Percentiles rank a stretch among this genome's conserved stretches.
These are phyloP conservation scores for Tolmerus cingulatus DNA, from an alignment of 2,888 invertebrate genomes.

Conservation along the genomic window DNA sequence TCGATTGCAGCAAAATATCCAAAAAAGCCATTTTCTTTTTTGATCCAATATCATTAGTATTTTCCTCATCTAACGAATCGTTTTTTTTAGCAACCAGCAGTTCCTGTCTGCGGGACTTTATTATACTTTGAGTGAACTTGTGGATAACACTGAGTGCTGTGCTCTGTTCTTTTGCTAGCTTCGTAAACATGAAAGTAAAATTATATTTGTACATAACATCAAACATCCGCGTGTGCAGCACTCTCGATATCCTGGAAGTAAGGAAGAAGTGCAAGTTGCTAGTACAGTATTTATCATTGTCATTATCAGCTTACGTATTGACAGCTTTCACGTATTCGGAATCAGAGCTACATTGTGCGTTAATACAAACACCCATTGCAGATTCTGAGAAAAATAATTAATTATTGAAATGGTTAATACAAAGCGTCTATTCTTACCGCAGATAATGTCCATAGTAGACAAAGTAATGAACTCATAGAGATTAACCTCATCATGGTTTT, in stretches of 20 bases:
- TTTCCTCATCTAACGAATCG: conserved; percentile 43
- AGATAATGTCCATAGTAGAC: conserved; percentile 33
- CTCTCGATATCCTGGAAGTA: conserved; percentile 52
- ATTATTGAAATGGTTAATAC: background rate
- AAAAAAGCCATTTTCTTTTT: conserved; percentile 73
- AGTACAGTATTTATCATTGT: conserved; percentile 52
- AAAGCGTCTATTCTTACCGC: conserved; percentile 20
- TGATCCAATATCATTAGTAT: conserved; percentile 62
- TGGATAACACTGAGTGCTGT: conserved; percentile 65
- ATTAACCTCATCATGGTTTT: conserved; percentile 63
- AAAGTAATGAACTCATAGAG: background rate
- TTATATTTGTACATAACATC: conserved; percentile 59
- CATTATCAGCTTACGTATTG: conserved; percentile 67
- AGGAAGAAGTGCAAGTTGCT: background rate
- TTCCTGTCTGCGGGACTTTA: conserved; percentile 63
- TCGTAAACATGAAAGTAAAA: conserved; percentile 64
- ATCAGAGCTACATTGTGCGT: conserved; percentile 74
- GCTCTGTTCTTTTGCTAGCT: conserved; percentile 68
- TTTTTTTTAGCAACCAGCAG: conserved; percentile 52
- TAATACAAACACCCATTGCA: conserved; percentile 81
- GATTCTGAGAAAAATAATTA: conserved; percentile 70
- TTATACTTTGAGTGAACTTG: conserved; percentile 67
- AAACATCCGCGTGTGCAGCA: conserved; percentile 61
- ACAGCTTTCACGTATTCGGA: conserved; percentile 80
- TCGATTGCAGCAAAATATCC: conserved; percentile 71